Percentiles rank a stretch among this genome's conserved stretches.
These are phyloP conservation scores for Timandra comae DNA, from an alignment of 2,888 invertebrate genomes.

Conservation along the genomic window DNA sequence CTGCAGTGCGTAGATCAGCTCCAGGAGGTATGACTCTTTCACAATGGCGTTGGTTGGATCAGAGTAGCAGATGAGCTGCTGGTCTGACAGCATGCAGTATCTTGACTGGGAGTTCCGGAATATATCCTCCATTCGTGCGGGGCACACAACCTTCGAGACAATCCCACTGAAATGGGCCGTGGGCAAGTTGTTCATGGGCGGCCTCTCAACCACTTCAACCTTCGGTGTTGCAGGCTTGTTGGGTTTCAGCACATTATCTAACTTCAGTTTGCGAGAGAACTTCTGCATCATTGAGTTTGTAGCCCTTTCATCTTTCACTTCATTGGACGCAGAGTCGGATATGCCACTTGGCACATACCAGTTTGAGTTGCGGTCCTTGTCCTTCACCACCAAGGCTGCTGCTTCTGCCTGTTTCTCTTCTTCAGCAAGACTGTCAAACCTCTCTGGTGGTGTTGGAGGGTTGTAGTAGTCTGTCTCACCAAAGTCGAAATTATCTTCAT, in stretches of 20 bases:
- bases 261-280: constrained; percentile 64
- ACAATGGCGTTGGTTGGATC: constrained; percentile 82
- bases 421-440: constrained; percentile 79
- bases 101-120: constrained; percentile 86
- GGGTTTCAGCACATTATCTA: constrained; percentile 65
- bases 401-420: constrained; percentile 3
- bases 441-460: constrained; percentile 79
- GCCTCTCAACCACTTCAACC: constrained; percentile 62
- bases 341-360: constrained; percentile 43
- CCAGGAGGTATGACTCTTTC: constrained; percentile 83
- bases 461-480: constrained; percentile 62
- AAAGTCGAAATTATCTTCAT: constrained; percentile 51
- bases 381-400: constrained; percentile 27
- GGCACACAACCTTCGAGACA: constrained; percentile 73
- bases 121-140: constrained; percentile 81
- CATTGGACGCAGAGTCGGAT: constrained; percentile 26
- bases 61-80: constrained; percentile 83
- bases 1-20: constrained; percentile 80
- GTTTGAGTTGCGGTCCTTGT: constrained; percentile 59
- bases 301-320: constrained; percentile 29
- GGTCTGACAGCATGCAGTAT: constrained; percentile 83
- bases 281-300: constrained; percentile 52
- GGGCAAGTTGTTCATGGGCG: constrained; percentile 63
- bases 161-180: constrained; percentile 77
- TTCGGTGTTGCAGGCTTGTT: constrained; percentile 36